phyloP scores from a whole-genome alignment of 2,888 invertebrate genomes.

The Phymatocera aterrima region DNA sequence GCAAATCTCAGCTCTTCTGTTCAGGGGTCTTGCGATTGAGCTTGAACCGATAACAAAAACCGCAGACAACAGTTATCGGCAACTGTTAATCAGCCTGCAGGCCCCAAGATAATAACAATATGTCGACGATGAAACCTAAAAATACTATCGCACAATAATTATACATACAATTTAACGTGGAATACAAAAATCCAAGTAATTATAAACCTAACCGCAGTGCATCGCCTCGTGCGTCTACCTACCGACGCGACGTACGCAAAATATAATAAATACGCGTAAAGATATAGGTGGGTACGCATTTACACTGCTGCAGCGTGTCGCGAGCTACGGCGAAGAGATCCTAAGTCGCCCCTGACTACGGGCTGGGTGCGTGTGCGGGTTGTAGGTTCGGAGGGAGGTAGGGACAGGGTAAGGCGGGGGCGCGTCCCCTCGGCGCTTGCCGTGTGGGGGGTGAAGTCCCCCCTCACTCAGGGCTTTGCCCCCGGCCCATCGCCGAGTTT shows the following conservation, averaged over 20 bases:
- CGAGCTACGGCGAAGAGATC: constrained; percentile 16
- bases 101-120: constrained; percentile 4
- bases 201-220: background rate
- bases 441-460: constrained; percentile 55
- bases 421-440: constrained; percentile 54
- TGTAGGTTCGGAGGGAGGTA: constrained; percentile 1
- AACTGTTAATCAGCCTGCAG: background rate
- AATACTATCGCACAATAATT: background rate
- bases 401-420: constrained; percentile 50
- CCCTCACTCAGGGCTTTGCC: constrained; percentile 41
- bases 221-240: background rate
- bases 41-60: constrained; percentile 27
- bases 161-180: background rate
- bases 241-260: background rate
- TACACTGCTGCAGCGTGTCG: background rate
- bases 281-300: background rate
- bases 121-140: background rate
- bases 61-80: constrained; percentile 6
- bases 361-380: constrained; percentile 36
- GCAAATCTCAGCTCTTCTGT: constrained; percentile 27
- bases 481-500: constrained; percentile 31
- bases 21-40: constrained; percentile 6
- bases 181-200: too few relatives aligned
- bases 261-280: background rate
- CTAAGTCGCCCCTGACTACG: constrained; percentile 45